Evolutionary conservation across 1,140 invertebrate genomes (phyloP).

Genomic region (Babylonia areolata): DNA sequence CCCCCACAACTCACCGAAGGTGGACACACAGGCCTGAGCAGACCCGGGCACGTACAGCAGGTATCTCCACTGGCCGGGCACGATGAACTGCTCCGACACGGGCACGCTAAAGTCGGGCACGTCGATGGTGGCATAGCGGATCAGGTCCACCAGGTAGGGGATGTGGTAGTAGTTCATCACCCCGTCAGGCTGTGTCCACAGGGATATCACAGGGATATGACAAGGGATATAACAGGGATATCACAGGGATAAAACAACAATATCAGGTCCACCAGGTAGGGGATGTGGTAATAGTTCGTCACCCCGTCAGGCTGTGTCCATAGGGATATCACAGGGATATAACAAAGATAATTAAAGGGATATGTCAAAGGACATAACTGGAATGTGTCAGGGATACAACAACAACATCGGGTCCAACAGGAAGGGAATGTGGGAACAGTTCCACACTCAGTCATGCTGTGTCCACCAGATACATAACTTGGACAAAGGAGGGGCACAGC

Average conservation of each 20-base stretch:
- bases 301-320: slow-evolving; percentile 87
- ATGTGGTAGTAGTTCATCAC: slow-evolving; percentile 94
- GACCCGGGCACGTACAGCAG: slow-evolving; percentile 97
- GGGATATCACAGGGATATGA: not conserved
- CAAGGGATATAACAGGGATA: not conserved
- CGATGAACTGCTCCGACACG: slow-evolving; percentile 91
- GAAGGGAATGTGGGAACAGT: too few relatives aligned
- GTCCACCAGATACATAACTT: too few relatives aligned
- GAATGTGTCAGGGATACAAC: too few relatives aligned
- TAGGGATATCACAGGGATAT: not conserved
- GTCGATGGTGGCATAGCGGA: slow-evolving; percentile 92
- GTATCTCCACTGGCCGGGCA: slow-evolving; percentile 91
- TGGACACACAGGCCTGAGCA: slow-evolving; percentile 87
- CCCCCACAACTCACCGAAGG: slow-evolving; percentile 83
- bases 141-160: slow-evolving; percentile 92
- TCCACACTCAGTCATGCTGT: too few relatives aligned
- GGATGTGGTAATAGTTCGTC: slow-evolving; percentile 93
- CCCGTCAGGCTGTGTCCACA: slow-evolving; percentile 85
- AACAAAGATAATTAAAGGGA: too few relatives aligned
- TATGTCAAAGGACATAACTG: too few relatives aligned
- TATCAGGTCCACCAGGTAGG: slow-evolving; percentile 92
- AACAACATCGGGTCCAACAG: too few relatives aligned
- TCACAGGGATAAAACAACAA: not conserved
- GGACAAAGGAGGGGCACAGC: too few relatives aligned
- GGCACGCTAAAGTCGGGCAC: slow-evolving; percentile 97